These are phyloP conservation scores for Ormyrus thymus DNA, from an alignment of 2,888 invertebrate genomes.

Conservation along the genomic window DNA sequence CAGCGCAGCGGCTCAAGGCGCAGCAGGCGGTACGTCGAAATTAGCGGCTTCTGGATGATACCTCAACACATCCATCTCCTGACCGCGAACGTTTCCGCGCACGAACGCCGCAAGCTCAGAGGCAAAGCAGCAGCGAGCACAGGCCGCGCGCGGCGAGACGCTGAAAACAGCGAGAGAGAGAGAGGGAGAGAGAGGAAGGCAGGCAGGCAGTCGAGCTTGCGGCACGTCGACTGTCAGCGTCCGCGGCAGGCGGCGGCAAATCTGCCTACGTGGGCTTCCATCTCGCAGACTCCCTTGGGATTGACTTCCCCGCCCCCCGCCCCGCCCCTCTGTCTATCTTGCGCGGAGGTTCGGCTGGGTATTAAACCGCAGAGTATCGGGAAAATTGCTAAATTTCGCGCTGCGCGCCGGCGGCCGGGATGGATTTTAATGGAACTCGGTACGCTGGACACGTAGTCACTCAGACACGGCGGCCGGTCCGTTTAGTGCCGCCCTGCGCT, in stretches of 20 bases:
- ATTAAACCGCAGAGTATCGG: slow-evolving; percentile 8
- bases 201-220: not conserved
- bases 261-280: not conserved
- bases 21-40: too few species aligned
- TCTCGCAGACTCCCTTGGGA: too few species aligned
- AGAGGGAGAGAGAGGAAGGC: slow-evolving; percentile 5
- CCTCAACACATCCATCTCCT: not conserved
- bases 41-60: too few species aligned
- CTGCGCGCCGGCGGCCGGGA: slow-evolving; percentile 60
- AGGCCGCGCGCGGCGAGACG: not conserved
- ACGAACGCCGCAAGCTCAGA: slow-evolving; percentile 24
- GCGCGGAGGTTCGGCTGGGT: too few species aligned
- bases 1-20: too few species aligned
- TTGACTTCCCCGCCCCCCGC: too few species aligned
- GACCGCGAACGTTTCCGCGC: not conserved
- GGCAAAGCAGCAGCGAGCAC: not conserved
- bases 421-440: slow-evolving; percentile 72
- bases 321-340: too few species aligned
- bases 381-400: slow-evolving; percentile 69
- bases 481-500: not conserved
- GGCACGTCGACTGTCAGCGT: slow-evolving; percentile 40
- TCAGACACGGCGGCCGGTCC: slow-evolving; percentile 61
- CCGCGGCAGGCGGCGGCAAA: not conserved
- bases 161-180: not conserved
- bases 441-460: slow-evolving; percentile 71